Percentiles rank a stretch among this genome's conserved stretches.
Evolutionary conservation across 2,797 vertebrate species (phyloP).

Genomic region (Monodelphis domestica): DNA sequence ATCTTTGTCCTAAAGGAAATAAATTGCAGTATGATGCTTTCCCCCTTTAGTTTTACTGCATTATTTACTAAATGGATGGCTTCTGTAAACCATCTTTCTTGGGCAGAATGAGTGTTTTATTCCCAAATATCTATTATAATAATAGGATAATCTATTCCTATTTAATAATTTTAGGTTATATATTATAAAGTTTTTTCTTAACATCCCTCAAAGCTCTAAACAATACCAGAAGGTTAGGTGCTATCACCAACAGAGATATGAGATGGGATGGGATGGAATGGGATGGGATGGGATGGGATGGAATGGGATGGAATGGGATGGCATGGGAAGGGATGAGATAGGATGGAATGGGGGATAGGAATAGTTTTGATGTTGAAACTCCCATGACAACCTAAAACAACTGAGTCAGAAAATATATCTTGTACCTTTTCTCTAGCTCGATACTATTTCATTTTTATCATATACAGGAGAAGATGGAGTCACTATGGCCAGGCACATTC

Average conservation of each 20-base stretch:
- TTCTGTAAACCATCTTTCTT: constrained; percentile 59
- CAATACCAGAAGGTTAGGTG: background rate
- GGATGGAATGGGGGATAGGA: background rate
- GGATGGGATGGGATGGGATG: too few species aligned
- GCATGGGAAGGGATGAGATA: background rate
- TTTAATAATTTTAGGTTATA: constrained; percentile 53
- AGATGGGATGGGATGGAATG: background rate
- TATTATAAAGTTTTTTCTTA: constrained; percentile 36
- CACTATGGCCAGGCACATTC: constrained; percentile 1
- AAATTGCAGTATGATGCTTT: constrained; percentile 45
- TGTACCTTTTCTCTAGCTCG: background rate
- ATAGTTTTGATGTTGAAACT: constrained; percentile 26
- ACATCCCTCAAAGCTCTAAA: background rate
- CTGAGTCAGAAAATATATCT: constrained; percentile 17
- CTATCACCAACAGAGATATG: background rate
- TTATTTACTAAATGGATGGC: background rate
- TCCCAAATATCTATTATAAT: too few species aligned
- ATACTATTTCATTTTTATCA: constrained; percentile 25
- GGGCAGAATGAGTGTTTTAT: constrained; percentile 23
- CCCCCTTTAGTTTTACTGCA: constrained; percentile 55
- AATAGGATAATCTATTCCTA: background rate
- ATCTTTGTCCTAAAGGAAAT: constrained; percentile 48
- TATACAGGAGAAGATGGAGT: constrained; percentile 13
- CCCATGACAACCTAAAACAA: constrained; percentile 4
- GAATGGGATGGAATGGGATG: background rate